Percentiles rank a stretch among this genome's conserved stretches.
These are phyloP conservation scores for Eristalis arbustorum DNA, from an alignment of 2,888 invertebrate species.

Conservation along the genomic window DNA sequence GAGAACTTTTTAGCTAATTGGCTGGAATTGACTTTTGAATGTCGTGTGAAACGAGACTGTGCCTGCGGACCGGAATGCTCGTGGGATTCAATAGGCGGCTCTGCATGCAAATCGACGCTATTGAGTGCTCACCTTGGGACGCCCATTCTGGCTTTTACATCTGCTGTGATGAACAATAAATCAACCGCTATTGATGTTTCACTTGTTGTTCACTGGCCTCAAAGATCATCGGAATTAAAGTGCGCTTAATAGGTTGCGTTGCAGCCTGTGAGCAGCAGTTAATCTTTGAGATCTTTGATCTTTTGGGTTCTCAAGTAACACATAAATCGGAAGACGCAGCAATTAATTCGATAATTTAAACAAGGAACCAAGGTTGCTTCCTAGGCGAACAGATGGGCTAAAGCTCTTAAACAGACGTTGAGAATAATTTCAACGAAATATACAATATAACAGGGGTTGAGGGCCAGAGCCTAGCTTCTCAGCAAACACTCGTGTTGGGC, in stretches of 20 bases:
- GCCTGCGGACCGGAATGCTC: background rate
- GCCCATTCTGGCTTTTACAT: background rate
- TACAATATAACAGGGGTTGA: too few species aligned
- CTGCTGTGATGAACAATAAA: background rate
- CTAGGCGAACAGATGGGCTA: too few species aligned
- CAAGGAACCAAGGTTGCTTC: too few species aligned
- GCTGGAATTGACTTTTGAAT: background rate
- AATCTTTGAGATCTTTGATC: too few species aligned
- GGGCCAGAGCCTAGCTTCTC: too few species aligned
- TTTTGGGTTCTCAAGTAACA: too few species aligned
- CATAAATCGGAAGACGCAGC: too few species aligned
- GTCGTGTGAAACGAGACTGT: background rate
- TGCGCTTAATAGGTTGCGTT: background rate
- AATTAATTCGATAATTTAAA: too few species aligned
- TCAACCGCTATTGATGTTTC: background rate
- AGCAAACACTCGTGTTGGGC: too few species aligned
- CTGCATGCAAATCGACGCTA: background rate
- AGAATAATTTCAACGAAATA: too few species aligned
- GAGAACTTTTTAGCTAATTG: constrained; percentile 14
- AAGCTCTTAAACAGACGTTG: too few species aligned
- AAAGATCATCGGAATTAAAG: background rate
- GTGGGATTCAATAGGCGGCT: background rate
- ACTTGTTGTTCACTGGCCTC: background rate
- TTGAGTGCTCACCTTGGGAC: background rate
- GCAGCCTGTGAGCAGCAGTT: background rate